Evolutionary conservation across 2,888 invertebrate genomes (phyloP), one percentile per base, ranked within the genome.

Genomic region (Formica aserva): DNA sequence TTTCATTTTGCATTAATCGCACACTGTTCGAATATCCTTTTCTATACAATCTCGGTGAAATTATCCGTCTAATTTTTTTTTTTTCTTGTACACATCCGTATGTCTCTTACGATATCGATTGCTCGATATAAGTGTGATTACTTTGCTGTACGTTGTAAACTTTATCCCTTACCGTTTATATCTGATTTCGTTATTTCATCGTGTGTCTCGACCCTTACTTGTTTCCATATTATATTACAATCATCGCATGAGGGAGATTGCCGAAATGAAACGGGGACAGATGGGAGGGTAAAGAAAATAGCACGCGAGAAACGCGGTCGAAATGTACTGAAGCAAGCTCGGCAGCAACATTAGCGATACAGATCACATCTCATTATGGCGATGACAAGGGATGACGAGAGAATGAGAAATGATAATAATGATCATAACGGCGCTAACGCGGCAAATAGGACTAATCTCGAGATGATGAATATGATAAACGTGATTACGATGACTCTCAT

Each of bases 341-440:
- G 72, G 45, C 72, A 72, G 60, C 72, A 72, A 72, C 35, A 32
- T 60, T 77, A 69, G n/a, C 77, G 77, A 69, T 67, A 52, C n/a
- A 77, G 55, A 77, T 78, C 78, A 71, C 71, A 71, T 78, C 78
- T 78, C 57, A 41, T 78, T 69, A 71, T 55, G 55, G 55, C 55
- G 52, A 41, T 55, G 67, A 52, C 35, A 67, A 67, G 52, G 76
- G 52, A 4, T 67, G 67, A 67, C 52, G 76, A 35, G 76, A 35
- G 76, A 29, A 55, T 60, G 78, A 69, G 29, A 57, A 69, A 71
- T 71, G 41, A 60, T 71, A 60, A 57, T 41, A 41, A 69, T 77
- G 52, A 76, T 65, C 18, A 3, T 66, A 32, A 77, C 15, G 15
- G 41, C 71, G 77, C 55, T 75, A 55, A 45, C 22, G 41, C 55